Conservation (phyloP, 2,113 vertebrate species). For the Egretta garzetta region DNA sequence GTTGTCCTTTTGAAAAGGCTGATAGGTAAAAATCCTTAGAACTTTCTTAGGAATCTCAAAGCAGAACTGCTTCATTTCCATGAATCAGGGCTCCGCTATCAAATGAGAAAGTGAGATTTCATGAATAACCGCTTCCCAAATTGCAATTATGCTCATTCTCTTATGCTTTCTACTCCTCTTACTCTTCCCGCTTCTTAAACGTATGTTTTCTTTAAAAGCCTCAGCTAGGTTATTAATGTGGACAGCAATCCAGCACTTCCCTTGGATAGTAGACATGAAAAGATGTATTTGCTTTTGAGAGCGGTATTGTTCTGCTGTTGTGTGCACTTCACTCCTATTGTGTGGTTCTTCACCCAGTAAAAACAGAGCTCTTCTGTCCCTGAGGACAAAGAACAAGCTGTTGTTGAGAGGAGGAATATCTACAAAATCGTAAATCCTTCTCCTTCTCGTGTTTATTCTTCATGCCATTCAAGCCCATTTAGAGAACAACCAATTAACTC, state of each 20-base stretch:
- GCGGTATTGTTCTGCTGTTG: not conserved
- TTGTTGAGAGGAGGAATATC: not conserved
- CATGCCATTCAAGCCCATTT: not conserved
- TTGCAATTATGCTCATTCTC: not conserved
- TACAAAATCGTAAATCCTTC: not conserved
- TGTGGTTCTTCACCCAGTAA: not conserved
- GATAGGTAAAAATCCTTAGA: not conserved
- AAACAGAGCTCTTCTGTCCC: constrained; percentile 45
- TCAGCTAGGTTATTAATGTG: not conserved
- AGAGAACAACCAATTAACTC: not conserved
- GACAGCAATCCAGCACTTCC: not conserved
- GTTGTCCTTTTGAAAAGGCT: not conserved
- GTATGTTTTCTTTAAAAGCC: not conserved
- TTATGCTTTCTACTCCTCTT: not conserved
- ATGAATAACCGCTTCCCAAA: not conserved
- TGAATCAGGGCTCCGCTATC: not conserved
- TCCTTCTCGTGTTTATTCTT: not conserved
- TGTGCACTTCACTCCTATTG: not conserved
- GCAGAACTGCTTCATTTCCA: not conserved
- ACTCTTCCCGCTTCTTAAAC: not conserved
- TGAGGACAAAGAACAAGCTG: constrained; percentile 18
- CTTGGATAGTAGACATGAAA: not conserved
- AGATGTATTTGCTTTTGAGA: not conserved
- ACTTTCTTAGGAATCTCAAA: not conserved
- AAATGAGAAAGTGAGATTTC: not conserved